A percentile compares a stretch with the other conserved stretches of the same genome.
Evolutionary conservation across 1,140 invertebrate genomes (phyloP).

Genomic region (Leguminivora glycinivorella): DNA sequence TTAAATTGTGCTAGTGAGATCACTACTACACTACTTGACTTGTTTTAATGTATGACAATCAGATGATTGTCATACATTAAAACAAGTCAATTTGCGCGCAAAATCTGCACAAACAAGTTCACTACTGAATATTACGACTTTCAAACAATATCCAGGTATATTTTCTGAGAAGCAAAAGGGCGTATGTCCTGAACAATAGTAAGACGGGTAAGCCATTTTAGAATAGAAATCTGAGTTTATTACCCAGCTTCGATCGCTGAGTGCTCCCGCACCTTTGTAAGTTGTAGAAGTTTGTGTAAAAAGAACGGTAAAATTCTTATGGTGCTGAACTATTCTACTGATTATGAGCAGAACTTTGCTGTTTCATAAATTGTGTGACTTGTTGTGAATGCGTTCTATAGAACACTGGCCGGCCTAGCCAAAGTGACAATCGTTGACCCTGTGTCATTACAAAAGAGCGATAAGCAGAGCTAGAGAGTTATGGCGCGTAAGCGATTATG

Average conservation of each 20-base stretch:
- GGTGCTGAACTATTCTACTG: neutral
- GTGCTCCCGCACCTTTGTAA: neutral
- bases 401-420: no score
- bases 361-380: no score
- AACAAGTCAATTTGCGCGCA: neutral
- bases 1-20: no score
- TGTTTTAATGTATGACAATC: no score
- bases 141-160: neutral
- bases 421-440: no score
- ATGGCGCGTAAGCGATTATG: no score
- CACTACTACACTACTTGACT: no score
- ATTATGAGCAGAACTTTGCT: no score
- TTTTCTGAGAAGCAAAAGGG: neutral
- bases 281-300: neutral
- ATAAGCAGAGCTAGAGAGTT: no score
- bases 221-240: neutral
- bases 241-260: neutral
- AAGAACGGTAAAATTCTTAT: constrained; percentile 5
- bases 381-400: no score
- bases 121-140: neutral
- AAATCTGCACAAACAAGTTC: neutral
- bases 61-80: neutral
- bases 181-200: neutral
- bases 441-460: no score
- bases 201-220: neutral